These are phyloP conservation scores for Brachirus orientalis DNA, from an alignment of 2,113 vertebrate species.

Conservation along the genomic window DNA sequence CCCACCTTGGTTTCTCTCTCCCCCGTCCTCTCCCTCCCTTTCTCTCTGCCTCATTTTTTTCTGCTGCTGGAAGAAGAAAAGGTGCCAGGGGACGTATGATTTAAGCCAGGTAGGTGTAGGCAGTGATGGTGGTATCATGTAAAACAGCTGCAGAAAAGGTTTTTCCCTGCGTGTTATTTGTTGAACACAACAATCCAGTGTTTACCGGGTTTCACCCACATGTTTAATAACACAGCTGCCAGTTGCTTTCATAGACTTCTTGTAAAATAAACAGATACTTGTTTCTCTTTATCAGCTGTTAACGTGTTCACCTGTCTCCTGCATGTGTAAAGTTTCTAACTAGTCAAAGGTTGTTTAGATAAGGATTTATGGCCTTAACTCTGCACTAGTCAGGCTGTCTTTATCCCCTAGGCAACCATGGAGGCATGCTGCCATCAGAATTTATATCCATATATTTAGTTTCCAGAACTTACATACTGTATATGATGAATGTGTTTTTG, in stretches of 20 bases:
- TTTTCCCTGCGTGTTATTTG: conserved; percentile 7
- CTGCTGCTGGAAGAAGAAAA: conserved; percentile 24
- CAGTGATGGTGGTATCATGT: conserved; percentile 11
- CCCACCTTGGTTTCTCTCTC: conserved; percentile 30
- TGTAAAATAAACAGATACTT: background rate
- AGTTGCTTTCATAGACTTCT: background rate
- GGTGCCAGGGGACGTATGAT: conserved; percentile 39
- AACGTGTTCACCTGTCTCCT: conserved; percentile 1
- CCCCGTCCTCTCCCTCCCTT: conserved; percentile 1
- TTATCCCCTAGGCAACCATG: conserved; percentile 41
- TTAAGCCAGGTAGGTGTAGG: conserved; percentile 47
- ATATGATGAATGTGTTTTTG: conserved; percentile 57
- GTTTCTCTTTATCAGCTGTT: conserved; percentile 13
- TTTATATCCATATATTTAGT: conserved; percentile 69
- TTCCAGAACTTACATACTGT: conserved; percentile 46
- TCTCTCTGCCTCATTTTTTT: conserved; percentile 3
- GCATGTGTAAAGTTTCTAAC: conserved; percentile 23
- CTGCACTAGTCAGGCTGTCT: conserved; percentile 60
- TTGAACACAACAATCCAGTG: conserved; percentile 21
- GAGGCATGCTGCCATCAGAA: conserved; percentile 48
- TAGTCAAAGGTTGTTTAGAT: conserved; percentile 64
- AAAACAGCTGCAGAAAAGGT: conserved; percentile 17
- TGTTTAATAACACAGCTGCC: conserved; percentile 17
- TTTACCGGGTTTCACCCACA: too few species aligned
- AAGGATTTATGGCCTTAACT: conserved; percentile 66